Evolutionary conservation across 2,113 vertebrate genomes (phyloP), one percentile per base, ranked within the genome.

Genomic region (Lasiurus cinereus): DNA sequence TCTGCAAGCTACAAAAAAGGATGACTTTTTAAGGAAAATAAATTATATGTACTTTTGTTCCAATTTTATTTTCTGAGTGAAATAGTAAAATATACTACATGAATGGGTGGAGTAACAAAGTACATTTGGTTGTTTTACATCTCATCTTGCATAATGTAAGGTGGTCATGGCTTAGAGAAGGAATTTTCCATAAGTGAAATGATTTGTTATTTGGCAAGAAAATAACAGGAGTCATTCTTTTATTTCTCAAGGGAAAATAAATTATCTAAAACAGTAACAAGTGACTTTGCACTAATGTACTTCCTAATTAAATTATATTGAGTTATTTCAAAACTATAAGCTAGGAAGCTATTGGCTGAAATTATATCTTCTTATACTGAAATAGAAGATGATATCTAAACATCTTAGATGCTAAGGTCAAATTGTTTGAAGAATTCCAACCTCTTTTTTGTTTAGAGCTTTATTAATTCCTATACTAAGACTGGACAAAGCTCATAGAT

Each of bases 291-390:
- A 66, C 29, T 73, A 91, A 80, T 56, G 16, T 10, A 73, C 13
- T 94, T 72, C 67, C 14, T 24, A 94, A 70, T 73, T 74, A 92
- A 94, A 70, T 73, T 74, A 92, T 43, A 91, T 31, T n/a, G 59
- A 78, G 13, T 80, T 16, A 18, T 80, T 83, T 83, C 33, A 80
- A 70, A 95, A 91, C 89, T 33, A 89, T 74, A 76, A 93, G 74
- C 29, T 54, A 2, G 43, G 14, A 9, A 64, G 14, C 1, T 54
- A 52, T 83, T 80, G 74, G 43, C 5, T 83, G 24, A 93, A 79
- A 74, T 87, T 27, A 18, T 73, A 77, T 54, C 43, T 77, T 4
- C 10, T 66, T 76, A 39, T n/a, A 31, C 8, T 83, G 22, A 80
- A 79, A 95, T 66, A 88, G 43, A 88, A 56, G 33, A 90, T 69